Evolutionary conservation across 2,888 invertebrate species (phyloP).

Genomic region (Drosophila borborema): DNA sequence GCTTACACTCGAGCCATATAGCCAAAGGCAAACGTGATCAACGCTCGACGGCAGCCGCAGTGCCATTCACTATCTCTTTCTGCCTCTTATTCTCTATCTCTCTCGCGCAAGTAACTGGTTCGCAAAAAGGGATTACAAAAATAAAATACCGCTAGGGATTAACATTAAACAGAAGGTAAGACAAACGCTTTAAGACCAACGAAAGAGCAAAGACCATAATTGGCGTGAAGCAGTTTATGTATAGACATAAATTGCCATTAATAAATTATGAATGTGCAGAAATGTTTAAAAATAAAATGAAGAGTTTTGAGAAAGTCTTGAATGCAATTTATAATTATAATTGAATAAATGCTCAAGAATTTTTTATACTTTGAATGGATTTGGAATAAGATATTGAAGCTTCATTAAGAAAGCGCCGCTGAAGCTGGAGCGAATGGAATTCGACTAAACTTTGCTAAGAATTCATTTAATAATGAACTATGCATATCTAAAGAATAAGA

Average conservation of each 20-base stretch:
- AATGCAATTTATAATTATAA: not conserved
- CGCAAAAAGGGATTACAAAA: conserved; percentile 59
- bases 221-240: not conserved
- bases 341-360: not conserved
- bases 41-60: conserved; percentile 37
- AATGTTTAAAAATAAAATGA: not conserved
- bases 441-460: not conserved
- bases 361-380: not conserved
- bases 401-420: too few species aligned
- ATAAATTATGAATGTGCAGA: conserved; percentile 1
- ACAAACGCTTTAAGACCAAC: not conserved
- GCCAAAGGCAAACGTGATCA: conserved; percentile 19
- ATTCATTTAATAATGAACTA: too few species aligned
- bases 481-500: too few species aligned
- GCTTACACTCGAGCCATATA: conserved; percentile 14
- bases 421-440: not conserved
- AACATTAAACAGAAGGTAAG: conserved; percentile 56
- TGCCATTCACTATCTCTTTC: conserved; percentile 35
- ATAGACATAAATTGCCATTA: not conserved
- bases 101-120: conserved; percentile 25
- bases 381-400: not conserved
- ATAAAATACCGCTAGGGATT: conserved; percentile 54
- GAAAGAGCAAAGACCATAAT: not conserved
- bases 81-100: not conserved
- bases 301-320: not conserved